Conservation (phyloP, 2,113 vertebrate genomes). For the Leptobrachium ailaonicum region DNA sequence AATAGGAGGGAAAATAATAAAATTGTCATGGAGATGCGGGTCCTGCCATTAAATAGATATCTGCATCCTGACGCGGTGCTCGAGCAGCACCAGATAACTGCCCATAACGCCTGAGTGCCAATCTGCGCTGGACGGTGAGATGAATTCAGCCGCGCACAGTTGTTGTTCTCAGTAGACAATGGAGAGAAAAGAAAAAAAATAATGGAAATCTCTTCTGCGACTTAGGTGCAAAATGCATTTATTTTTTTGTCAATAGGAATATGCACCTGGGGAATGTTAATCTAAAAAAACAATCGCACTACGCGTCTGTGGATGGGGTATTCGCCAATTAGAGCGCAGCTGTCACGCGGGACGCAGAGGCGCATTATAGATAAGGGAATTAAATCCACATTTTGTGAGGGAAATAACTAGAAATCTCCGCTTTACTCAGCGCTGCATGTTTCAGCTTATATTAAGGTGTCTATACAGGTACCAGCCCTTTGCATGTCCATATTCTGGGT, state of each 20-base stretch:
- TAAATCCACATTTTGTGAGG: too few relatives aligned
- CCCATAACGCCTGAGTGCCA: not conserved
- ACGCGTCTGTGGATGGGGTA: not conserved
- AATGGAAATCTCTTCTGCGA: not conserved
- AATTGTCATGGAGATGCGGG: not conserved
- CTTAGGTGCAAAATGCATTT: not conserved
- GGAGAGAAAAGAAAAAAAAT: not conserved
- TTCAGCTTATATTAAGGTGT: too few relatives aligned
- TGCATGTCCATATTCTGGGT: too few relatives aligned
- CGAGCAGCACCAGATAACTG: not conserved
- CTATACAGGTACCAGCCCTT: too few relatives aligned
- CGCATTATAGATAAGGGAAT: too few relatives aligned
- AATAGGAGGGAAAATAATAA: not conserved
- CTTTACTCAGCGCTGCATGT: too few relatives aligned
- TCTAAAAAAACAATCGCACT: not conserved
- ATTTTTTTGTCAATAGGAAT: not conserved
- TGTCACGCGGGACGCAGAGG: too few relatives aligned
- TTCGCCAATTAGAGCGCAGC: not conserved
- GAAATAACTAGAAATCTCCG: too few relatives aligned
- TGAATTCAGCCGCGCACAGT: not conserved
- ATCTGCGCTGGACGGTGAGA: not conserved
- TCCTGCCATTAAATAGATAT: slow-evolving; percentile 5
- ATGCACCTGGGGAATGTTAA: not conserved
- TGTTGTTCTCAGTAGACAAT: not conserved
- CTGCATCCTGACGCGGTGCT: not conserved